Evolutionary conservation across 2,888 invertebrate genomes (phyloP), one percentile per base, ranked within the genome.

Genomic region (Orgyia antiqua): DNA sequence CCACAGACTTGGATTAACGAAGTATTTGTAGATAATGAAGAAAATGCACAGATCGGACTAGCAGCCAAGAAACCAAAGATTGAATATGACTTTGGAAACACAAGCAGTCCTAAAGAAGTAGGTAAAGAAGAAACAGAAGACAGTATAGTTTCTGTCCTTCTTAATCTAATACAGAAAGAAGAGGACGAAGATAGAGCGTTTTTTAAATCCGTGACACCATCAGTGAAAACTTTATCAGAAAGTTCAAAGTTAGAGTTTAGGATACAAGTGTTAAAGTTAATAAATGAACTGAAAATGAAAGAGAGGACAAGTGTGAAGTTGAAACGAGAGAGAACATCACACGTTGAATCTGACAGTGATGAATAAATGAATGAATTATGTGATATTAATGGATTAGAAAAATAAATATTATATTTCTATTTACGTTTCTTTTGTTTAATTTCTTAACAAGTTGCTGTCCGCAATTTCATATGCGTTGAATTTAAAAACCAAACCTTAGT

Each of bases 151-250:
- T 34, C 60, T 1, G 47, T 75, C 3, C 57, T 78, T 9, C 61
- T 67, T 5, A 69, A 55, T 31, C 38, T 79, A 15, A 59, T 78
- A 20, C 61, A 68, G n/a, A 69, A 57, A 17, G 79, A 80, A 29
- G 72, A 76, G 3, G 79, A 80, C 13, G 78, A 78, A 27, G 78
- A 79, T 21, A 63, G 70, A 24, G 65, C 77, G 0, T 80, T 79
- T 50, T 80, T 80, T 30, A 72, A 63, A 17, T 77, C 78, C 0
- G 67, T 80, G 23, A 62, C 64, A 1, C 76, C 78, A 0, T 37
- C 63, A 0, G 77, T 80, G 2, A 77, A 77, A 40, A 48, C 45
- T 1, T 42, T 80, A 10, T 59, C 68, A 0, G 66, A 67, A 4
- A 56, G 58, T 3, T 55, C 66, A 0, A 80, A 73, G 42, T 55